These are phyloP conservation scores for Mobula hypostoma DNA, from an alignment of 2,113 vertebrate species.

Conservation along the genomic window DNA sequence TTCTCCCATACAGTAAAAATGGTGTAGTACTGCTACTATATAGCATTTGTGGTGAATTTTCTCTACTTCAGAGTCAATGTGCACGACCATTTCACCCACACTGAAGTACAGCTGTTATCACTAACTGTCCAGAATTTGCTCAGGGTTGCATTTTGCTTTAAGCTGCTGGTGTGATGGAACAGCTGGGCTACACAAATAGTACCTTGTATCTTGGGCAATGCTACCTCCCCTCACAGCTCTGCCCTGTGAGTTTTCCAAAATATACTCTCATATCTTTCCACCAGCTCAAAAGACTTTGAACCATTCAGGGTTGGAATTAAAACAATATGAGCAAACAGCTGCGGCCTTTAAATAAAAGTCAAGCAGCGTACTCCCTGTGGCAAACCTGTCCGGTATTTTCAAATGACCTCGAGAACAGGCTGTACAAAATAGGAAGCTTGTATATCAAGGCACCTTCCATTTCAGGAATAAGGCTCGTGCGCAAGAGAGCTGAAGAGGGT, in stretches of 20 bases:
- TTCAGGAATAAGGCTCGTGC: background rate
- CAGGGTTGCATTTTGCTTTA: background rate
- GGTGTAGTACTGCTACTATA: background rate
- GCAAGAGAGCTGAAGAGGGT: background rate
- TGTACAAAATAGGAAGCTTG: background rate
- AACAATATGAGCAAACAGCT: slow-evolving; percentile 28
- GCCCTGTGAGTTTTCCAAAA: background rate
- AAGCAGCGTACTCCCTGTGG: background rate
- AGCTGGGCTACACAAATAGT: slow-evolving; percentile 1
- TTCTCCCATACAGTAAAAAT: background rate
- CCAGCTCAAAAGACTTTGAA: slow-evolving; percentile 22
- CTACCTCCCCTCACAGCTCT: background rate
- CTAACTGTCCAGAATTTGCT: background rate
- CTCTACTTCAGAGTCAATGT: background rate
- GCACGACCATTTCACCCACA: background rate
- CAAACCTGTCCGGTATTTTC: slow-evolving; percentile 4
- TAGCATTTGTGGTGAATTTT: background rate
- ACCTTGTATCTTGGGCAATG: background rate
- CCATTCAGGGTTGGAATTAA: background rate
- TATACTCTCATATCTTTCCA: slow-evolving; percentile 18
- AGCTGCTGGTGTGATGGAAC: background rate
- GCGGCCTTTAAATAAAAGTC: slow-evolving; percentile 31
- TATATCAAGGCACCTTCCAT: background rate
- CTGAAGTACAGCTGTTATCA: background rate
- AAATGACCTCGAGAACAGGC: slow-evolving; percentile 4